Evolutionary conservation across 1,140 invertebrate genomes (phyloP).

Genomic region (Melitaea cinxia): DNA sequence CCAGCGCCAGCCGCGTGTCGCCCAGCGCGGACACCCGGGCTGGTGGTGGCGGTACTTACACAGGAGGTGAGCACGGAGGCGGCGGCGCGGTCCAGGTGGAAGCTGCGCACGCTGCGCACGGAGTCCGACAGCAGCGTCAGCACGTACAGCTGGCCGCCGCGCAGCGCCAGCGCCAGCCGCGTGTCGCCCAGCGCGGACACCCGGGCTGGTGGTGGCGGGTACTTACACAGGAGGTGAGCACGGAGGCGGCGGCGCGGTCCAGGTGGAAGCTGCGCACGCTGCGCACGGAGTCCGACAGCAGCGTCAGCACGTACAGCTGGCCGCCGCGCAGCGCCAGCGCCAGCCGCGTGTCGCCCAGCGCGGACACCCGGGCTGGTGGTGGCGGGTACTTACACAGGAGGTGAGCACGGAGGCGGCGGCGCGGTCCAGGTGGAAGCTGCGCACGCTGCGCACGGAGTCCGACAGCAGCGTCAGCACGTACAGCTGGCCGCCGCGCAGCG

Average conservation of each 20-base stretch:
- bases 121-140: no score
- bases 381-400: constrained; percentile 92
- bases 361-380: neutral
- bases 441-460: constrained; percentile 96
- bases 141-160: constrained; percentile 76
- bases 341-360: constrained; percentile 83
- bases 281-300: constrained; percentile 96
- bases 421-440: constrained; percentile 97
- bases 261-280: constrained; percentile 97
- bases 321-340: constrained; percentile 96
- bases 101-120: constrained; percentile 82
- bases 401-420: constrained; percentile 97
- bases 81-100: constrained; percentile 97
- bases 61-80: constrained; percentile 97
- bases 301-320: constrained; percentile 96
- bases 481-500: constrained; percentile 95
- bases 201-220: constrained; percentile 85
- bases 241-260: constrained; percentile 97
- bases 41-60: constrained; percentile 89
- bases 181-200: constrained; percentile 92
- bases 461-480: constrained; percentile 96
- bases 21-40: constrained; percentile 93
- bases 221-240: constrained; percentile 96
- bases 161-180: constrained; percentile 94
- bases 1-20: constrained; percentile 92